Conservation (phyloP, 2,888 invertebrate genomes). For the Pilophorus perplexus region DNA sequence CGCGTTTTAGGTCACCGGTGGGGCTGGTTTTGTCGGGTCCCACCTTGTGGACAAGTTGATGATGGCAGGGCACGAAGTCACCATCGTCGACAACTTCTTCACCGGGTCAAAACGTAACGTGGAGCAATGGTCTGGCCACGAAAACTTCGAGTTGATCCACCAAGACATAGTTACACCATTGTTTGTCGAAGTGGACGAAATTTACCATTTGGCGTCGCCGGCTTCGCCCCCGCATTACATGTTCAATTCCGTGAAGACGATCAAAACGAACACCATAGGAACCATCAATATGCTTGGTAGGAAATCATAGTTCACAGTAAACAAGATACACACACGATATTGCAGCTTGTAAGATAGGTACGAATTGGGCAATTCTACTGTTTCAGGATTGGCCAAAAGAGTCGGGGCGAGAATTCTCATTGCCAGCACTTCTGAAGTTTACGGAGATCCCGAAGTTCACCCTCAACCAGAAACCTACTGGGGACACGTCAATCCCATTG, state of each 20-base stretch:
- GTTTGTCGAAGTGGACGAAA: conserved; percentile 95
- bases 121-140: conserved; percentile 98
- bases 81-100: conserved; percentile 97
- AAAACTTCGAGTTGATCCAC: conserved; percentile 97
- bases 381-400: conserved; percentile 80
- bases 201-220: conserved; percentile 97
- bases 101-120: conserved; percentile 96
- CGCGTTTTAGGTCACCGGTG: conserved; percentile 75
- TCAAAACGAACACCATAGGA: conserved; percentile 97
- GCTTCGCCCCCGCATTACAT: conserved; percentile 99
- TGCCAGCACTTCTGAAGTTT: conserved; percentile 98
- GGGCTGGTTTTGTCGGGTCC: conserved; percentile 98
- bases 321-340: background rate
- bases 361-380: too few relatives aligned
- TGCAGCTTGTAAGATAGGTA: too few relatives aligned
- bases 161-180: conserved; percentile 98
- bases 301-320: background rate
- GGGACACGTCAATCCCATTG: conserved; percentile 99
- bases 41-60: conserved; percentile 94
- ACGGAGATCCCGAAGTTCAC: conserved; percentile 97
- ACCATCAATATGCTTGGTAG: conserved; percentile 88
- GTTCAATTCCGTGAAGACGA: conserved; percentile 99
- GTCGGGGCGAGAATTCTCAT: conserved; percentile 90
- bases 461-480: conserved; percentile 98
- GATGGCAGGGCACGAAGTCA: conserved; percentile 93